A percentile compares a stretch with the other conserved stretches of the same genome.
Evolutionary conservation across 1,140 invertebrate species (phyloP).

Genomic region (Meloidogyne hapla): DNA sequence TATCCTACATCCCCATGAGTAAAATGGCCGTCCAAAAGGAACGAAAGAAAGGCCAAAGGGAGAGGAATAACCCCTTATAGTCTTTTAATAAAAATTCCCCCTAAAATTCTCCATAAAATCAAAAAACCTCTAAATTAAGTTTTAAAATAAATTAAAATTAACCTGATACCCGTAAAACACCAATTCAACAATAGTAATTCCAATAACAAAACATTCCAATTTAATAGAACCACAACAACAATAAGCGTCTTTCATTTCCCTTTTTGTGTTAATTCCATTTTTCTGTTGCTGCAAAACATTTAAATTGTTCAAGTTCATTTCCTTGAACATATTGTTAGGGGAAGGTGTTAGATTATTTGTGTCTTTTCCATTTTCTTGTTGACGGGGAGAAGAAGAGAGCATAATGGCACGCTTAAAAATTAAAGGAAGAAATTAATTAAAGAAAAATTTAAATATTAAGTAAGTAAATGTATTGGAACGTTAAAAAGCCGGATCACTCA

Average conservation of each 20-base stretch:
- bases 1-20: too few relatives aligned
- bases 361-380: not conserved
- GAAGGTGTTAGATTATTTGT: not conserved
- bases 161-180: not conserved
- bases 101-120: too few relatives aligned
- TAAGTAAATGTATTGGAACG: too few relatives aligned
- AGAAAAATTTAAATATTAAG: too few relatives aligned
- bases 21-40: too few relatives aligned
- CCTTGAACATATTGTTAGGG: not conserved
- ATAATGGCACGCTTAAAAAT: slow-evolving; percentile 1
- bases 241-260: not conserved
- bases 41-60: too few relatives aligned
- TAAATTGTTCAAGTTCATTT: not conserved
- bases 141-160: not conserved
- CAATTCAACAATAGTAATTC: not conserved
- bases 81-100: too few relatives aligned
- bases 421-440: too few relatives aligned
- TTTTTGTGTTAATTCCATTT: not conserved
- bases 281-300: not conserved
- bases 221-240: not conserved
- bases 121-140: too few relatives aligned
- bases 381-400: not conserved
- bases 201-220: slow-evolving; percentile 1
- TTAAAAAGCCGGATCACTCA: too few relatives aligned
- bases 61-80: too few relatives aligned